A percentile compares a stretch with the other conserved stretches of the same genome.
These are phyloP conservation scores for Pilophorus perplexus DNA, from an alignment of 2,888 invertebrate species.

Conservation along the genomic window DNA sequence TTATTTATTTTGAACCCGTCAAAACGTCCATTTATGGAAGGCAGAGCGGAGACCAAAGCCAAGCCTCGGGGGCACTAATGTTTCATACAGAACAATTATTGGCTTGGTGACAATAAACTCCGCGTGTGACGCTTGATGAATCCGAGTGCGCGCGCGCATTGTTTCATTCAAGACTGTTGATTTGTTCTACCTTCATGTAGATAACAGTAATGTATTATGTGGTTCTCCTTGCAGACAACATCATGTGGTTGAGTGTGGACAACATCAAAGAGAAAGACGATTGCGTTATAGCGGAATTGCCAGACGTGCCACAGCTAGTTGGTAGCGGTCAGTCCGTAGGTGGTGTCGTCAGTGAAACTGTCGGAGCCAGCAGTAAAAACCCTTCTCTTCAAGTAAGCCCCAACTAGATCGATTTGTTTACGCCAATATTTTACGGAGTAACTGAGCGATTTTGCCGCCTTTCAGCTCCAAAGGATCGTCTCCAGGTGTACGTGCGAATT, in stretches of 20 bases:
- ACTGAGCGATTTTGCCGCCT: too few relatives aligned
- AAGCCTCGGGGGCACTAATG: too few relatives aligned
- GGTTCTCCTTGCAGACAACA: conserved; percentile 66
- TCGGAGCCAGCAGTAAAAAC: conserved; percentile 68
- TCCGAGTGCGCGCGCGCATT: too few relatives aligned
- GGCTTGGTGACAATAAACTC: too few relatives aligned
- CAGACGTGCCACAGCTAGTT: conserved; percentile 84
- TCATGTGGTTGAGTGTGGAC: conserved; percentile 93
- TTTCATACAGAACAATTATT: too few relatives aligned
- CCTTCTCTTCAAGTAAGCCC: conserved; percentile 54
- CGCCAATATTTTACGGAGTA: too few relatives aligned
- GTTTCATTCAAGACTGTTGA: conserved; percentile 6
- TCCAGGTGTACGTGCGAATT: conserved; percentile 92
- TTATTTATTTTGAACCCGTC: too few relatives aligned
- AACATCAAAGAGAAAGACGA: conserved; percentile 79
- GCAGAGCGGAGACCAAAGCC: too few relatives aligned
- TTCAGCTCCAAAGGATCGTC: conserved; percentile 89
- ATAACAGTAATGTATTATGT: too few relatives aligned
- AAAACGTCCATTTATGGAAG: too few relatives aligned
- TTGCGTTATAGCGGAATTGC: conserved; percentile 72
- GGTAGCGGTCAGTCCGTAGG: conserved; percentile 96
- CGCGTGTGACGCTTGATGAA: too few relatives aligned
- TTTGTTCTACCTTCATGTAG: too few relatives aligned
- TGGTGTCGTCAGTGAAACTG: conserved; percentile 89
- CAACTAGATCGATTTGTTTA: background rate